phyloP scores from a whole-genome alignment of 2,888 invertebrate species.

The Craniophora ligustri region DNA sequence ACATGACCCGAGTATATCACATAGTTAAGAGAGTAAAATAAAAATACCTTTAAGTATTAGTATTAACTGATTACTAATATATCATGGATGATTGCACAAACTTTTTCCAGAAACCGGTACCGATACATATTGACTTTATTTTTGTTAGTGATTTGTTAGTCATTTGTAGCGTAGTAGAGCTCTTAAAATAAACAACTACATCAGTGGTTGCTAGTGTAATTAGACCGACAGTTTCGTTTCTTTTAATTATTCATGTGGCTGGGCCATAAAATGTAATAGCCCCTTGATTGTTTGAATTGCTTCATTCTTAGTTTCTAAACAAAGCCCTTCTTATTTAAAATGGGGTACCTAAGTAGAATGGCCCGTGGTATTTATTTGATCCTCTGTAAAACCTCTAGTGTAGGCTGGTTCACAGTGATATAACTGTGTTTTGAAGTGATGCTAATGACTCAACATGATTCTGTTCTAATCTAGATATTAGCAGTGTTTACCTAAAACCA shows the following conservation, averaged over 20 bases:
- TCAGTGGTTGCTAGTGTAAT: conserved; percentile 17
- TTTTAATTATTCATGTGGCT: conserved; percentile 45
- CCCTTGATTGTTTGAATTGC: conserved; percentile 27
- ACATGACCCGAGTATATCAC: too few species aligned
- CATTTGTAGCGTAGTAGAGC: neutral
- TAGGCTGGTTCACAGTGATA: conserved; percentile 23
- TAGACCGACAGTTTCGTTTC: conserved; percentile 18
- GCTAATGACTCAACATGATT: conserved; percentile 32
- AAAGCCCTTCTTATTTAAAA: conserved; percentile 6
- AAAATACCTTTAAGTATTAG: too few species aligned
- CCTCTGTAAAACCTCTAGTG: conserved; percentile 2
- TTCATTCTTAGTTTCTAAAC: conserved; percentile 14
- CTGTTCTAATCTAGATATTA: conserved; percentile 42
- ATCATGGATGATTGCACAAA: too few species aligned
- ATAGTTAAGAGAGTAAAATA: too few species aligned
- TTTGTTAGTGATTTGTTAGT: neutral
- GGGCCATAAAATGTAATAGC: conserved; percentile 39
- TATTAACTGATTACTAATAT: too few species aligned
- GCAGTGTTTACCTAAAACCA: conserved; percentile 45
- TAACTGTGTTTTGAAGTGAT: conserved; percentile 24
- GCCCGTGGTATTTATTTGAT: conserved; percentile 1
- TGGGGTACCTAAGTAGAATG: neutral
- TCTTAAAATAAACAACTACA: conserved; percentile 7
- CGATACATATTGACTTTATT: too few species aligned
- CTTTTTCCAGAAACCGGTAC: neutral